Percentiles rank a stretch among this genome's conserved stretches.
Evolutionary conservation across 2,888 invertebrate species (phyloP).

Genomic region (Pollenia labialis): DNA sequence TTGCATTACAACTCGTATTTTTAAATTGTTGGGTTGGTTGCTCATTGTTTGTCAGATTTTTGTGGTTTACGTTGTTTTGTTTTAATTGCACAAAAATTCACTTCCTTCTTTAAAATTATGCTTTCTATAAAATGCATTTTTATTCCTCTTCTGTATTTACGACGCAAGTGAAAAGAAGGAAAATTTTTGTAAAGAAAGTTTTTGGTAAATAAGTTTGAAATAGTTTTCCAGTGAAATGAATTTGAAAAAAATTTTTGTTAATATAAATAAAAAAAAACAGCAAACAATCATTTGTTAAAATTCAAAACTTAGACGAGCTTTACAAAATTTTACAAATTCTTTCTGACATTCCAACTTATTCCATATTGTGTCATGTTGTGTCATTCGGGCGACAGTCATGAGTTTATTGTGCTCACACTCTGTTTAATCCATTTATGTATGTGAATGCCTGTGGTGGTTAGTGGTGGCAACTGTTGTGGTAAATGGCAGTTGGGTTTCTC

Average conservation of each 20-base stretch:
- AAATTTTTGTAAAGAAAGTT: neutral
- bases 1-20: neutral
- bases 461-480: neutral
- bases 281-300: no score
- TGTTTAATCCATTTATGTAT: constrained; percentile 8
- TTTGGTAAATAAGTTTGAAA: no score
- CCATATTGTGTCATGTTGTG: neutral
- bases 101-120: neutral
- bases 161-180: neutral
- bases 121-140: constrained; percentile 11
- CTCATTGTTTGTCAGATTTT: neutral
- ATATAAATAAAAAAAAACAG: no score
- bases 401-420: constrained; percentile 6
- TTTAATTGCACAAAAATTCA: constrained; percentile 1
- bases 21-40: neutral
- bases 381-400: neutral
- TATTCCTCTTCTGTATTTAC: neutral
- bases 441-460: neutral
- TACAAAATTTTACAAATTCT: no score
- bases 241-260: no score
- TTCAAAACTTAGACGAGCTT: no score
- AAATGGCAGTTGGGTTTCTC: neutral
- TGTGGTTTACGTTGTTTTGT: neutral
- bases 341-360: neutral
- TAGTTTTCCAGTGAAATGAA: no score